A percentile compares a stretch with the other conserved stretches of the same genome.
These are phyloP conservation scores for Prionace glauca DNA, from an alignment of 2,797 vertebrate genomes.

Conservation along the genomic window DNA sequence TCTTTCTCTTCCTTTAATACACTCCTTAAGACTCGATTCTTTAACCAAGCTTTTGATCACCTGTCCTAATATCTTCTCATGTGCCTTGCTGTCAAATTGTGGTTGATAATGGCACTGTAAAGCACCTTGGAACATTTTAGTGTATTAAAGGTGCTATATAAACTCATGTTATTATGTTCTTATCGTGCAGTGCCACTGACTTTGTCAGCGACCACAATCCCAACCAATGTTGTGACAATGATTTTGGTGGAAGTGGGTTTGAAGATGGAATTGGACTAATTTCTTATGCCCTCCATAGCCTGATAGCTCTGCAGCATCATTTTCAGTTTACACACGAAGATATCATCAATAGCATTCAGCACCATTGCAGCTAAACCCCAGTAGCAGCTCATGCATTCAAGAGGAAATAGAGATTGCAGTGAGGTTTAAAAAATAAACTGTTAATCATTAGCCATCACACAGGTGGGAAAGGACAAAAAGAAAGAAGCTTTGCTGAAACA, in stretches of 20 bases:
- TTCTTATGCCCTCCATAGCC: not conserved
- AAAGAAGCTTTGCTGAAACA: not conserved
- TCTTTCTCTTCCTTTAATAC: too few relatives aligned
- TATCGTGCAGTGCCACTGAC: not conserved
- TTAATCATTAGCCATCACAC: not conserved
- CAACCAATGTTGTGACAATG: not conserved
- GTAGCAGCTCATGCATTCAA: not conserved
- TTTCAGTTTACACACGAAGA: not conserved
- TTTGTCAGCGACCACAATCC: not conserved
- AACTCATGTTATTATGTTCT: not conserved
- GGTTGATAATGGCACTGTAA: not conserved
- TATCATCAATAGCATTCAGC: too few relatives aligned
- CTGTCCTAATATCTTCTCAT: too few relatives aligned
- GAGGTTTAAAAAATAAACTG: not conserved
- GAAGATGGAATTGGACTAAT: not conserved
- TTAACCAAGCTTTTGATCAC: too few relatives aligned
- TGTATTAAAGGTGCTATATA: not conserved
- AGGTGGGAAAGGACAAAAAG: not conserved
- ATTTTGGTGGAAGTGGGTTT: not conserved
- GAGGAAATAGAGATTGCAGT: not conserved
- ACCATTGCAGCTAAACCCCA: not conserved
- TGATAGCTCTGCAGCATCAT: not conserved
- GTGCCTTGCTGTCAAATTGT: too few relatives aligned
- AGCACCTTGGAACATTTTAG: not conserved
- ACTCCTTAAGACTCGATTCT: too few relatives aligned